Base-by-base conservation (phyloP, 2,797 vertebrate species). In the Nannoperca obscura region DNA sequence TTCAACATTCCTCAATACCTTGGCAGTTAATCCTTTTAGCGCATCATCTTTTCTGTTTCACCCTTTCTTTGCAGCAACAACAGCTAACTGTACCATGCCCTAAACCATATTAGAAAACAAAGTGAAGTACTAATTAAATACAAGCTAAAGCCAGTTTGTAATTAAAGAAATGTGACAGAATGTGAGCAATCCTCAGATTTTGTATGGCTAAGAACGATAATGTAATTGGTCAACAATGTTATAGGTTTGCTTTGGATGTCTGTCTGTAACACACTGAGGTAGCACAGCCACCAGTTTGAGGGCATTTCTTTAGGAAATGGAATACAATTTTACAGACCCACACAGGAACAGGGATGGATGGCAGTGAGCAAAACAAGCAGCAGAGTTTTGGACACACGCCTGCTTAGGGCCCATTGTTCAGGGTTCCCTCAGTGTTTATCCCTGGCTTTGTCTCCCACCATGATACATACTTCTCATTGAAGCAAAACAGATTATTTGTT, bases 391-490 rank as follows among this genome's bases (percentile, higher is more conserved):
- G 91, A 91, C 90, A 81, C 79, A 69, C 44, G 60, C 86, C 89
- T 87, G 86, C 78, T 85, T 85, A 84, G 84, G 71, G 64, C 75
- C 75, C 80, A 86, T 94, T 93, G 93, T 92, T 86, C 86, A 85
- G 80, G 78, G 78, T 86, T 92, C 94, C 92, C 94, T 93, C 81
- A 74, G 85, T 90, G 88, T 94, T 95, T 94, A 94, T 93, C 91
- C 93, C 87, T 80, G 88, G 89, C 94, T 96, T 94, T 94, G 90
- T 95, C 93, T 92, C 90, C 93, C 93, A 92, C 91, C 91, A 91
- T 94, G 93, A 96, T 93, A 93, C 94, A 96, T 95, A 95, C 93
- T 95, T 96, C 95, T 92, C 88, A 94, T 95, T 96, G 93, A 96
- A 91, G 92, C 91, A 93, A 94, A 96, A 93, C 89, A 92, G 92